These are phyloP conservation scores for Scaptodrosophila lebanonensis DNA, from an alignment of 1,140 invertebrate genomes.

Conservation along the genomic window DNA sequence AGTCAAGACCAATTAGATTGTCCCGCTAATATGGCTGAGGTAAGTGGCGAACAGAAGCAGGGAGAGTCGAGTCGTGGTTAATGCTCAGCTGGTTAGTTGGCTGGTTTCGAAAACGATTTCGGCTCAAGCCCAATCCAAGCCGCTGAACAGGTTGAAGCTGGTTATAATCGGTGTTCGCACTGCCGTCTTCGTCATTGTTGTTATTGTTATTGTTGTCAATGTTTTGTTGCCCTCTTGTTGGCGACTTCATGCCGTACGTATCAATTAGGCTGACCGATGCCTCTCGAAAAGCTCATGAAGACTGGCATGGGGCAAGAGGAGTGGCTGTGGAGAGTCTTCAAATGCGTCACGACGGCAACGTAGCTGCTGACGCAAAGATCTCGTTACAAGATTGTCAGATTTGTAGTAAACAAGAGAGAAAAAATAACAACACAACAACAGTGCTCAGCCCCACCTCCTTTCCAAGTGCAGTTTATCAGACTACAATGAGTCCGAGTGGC, in stretches of 20 bases:
- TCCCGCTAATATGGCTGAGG: too few relatives aligned
- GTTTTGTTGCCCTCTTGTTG: constrained; percentile 11
- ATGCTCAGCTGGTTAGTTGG: too few relatives aligned
- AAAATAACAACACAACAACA: too few relatives aligned
- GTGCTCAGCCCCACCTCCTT: background rate
- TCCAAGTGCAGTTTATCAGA: background rate
- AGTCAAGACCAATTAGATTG: too few relatives aligned
- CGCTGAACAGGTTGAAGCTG: constrained; percentile 56
- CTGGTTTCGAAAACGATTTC: too few relatives aligned
- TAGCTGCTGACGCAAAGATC: too few relatives aligned
- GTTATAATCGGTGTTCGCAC: constrained; percentile 43
- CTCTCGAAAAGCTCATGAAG: constrained; percentile 21
- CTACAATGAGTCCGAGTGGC: background rate
- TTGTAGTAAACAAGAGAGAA: too few relatives aligned
- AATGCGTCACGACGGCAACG: too few relatives aligned
- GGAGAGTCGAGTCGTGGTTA: too few relatives aligned
- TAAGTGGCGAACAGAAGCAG: too few relatives aligned
- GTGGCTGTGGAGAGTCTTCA: too few relatives aligned
- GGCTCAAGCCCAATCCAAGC: constrained; percentile 2
- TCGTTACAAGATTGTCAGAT: too few relatives aligned
- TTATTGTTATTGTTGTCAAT: constrained; percentile 9
- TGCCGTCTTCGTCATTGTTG: constrained; percentile 29
- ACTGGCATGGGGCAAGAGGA: background rate
- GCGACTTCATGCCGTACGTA: constrained; percentile 31
- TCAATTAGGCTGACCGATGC: constrained; percentile 42